These are phyloP conservation scores for Eriocheir sinensis DNA, from an alignment of 1,140 invertebrate genomes.

Conservation along the genomic window DNA sequence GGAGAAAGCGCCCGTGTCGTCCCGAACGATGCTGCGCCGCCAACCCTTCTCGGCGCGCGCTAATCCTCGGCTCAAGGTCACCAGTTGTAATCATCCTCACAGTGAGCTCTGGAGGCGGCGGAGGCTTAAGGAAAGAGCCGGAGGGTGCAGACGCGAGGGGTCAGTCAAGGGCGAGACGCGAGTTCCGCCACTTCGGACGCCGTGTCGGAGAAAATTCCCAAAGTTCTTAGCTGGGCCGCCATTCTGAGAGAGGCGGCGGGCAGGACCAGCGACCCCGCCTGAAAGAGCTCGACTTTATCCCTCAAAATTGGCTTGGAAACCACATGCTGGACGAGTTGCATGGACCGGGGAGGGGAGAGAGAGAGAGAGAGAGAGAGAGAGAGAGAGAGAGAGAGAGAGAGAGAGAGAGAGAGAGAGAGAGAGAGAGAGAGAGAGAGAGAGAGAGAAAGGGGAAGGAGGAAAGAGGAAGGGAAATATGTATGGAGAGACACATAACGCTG, in stretches of 20 bases:
- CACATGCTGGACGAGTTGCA: constrained; percentile 68
- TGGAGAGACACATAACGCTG: background rate
- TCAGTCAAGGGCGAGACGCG: background rate
- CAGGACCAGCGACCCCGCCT: constrained; percentile 53
- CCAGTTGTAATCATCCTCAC: background rate
- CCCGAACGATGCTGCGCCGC: background rate
- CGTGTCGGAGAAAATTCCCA: constrained; percentile 70
- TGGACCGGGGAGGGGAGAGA: background rate
- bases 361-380: too few relatives aligned
- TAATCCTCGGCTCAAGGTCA: constrained; percentile 24
- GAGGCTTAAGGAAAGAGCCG: background rate
- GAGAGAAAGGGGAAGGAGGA: background rate
- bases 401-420: background rate
- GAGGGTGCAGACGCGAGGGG: background rate
- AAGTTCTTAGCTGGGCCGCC: constrained; percentile 73
- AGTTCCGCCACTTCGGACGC: constrained; percentile 67
- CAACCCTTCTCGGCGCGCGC: background rate
- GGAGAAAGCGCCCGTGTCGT: background rate
- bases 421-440: background rate
- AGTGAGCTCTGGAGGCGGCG: background rate
- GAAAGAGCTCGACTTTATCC: constrained; percentile 75
- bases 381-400: too few relatives aligned
- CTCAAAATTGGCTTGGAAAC: constrained; percentile 76
- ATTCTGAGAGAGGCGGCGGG: constrained; percentile 64
- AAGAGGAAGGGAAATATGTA: background rate